Base-by-base conservation (phyloP, 53 echinoderm and acorn worm genomes). In the Pentamera pediparva region DNA sequence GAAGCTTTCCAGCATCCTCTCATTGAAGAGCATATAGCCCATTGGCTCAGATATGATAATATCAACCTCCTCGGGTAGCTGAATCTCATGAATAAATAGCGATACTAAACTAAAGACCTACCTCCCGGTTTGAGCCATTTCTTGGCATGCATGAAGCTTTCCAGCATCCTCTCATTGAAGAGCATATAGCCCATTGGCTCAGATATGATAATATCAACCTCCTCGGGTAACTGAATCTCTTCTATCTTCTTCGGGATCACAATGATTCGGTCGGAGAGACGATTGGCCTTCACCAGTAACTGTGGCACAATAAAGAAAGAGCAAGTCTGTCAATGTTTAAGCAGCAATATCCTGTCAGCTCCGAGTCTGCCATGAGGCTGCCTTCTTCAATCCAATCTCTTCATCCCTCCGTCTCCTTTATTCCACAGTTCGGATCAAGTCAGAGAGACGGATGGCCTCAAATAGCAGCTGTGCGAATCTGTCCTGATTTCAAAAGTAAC, bases 121-220 rank as follows among this genome's bases (percentile, higher is more conserved):
- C 98, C 98, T 54, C 86, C 92, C 0, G 86, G 88, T 80, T 89
- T 96, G 22, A 96, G 92, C 89, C 91, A 96, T 30, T 92, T 91
- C 75, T 89, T 96, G 33, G 98, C 98, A 52, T 96, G 98, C 27
- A 96, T 82, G 56, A 84, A 96, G 41, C 88, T 92, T 41, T 96
- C 95, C 85, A 96, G 65, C 98, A 96, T 96, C 34, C 98, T 82
- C 62, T 96, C 98, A 37, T 96, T 96, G 62, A 96, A 91, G 35
- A 96, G 75, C 98, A 96, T 96, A 60, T 96, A 96, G 35, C 98
- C 98, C 98, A 96, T 96, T 35, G 98, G 91, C 69, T 92, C 92
- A 20, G 96, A 95, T 31, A 96, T 85, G 52, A 92, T 92, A 0
- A 92, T 65, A 25, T 92, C 98, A 5, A 96, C 98, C 59, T 88